Percentiles rank a stretch among this genome's conserved stretches.
Evolutionary conservation across 2,113 vertebrate species (phyloP).

Genomic region (Alosa alosa): DNA sequence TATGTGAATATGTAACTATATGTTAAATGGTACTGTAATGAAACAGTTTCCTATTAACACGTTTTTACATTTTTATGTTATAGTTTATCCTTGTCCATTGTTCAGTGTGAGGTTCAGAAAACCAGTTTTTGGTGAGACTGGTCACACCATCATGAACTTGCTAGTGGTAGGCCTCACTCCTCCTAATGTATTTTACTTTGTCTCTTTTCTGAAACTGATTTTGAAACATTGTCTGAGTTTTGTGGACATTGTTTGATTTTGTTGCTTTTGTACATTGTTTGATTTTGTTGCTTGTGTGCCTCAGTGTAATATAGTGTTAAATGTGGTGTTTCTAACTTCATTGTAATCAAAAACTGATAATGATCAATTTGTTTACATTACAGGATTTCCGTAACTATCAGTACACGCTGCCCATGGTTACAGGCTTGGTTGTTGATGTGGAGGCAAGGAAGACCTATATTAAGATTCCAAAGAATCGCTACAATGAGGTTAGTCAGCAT

Average conservation of each 20-base stretch:
- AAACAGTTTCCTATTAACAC: too few relatives aligned
- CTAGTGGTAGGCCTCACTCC: conserved; percentile 82
- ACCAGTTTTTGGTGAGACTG: conserved; percentile 96
- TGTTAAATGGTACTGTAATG: too few relatives aligned
- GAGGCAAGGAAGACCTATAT: conserved; percentile 97
- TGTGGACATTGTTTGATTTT: too few relatives aligned
- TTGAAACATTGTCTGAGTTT: background rate
- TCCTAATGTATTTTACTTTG: background rate
- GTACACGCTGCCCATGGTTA: conserved; percentile 91
- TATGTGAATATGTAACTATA: too few relatives aligned
- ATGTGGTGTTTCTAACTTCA: too few relatives aligned
- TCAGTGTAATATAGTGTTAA: too few relatives aligned
- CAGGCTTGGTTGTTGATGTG: conserved; percentile 95
- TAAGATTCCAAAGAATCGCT: conserved; percentile 97
- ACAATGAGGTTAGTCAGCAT: conserved; percentile 83
- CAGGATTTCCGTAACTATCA: conserved; percentile 99
- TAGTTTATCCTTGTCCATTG: conserved; percentile 96
- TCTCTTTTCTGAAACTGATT: too few relatives aligned
- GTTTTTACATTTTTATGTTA: conserved; percentile 50
- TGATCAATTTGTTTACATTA: background rate
- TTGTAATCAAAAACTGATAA: too few relatives aligned
- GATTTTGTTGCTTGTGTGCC: background rate
- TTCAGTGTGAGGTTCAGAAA: conserved; percentile 97
- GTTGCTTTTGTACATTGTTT: background rate
- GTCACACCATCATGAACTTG: conserved; percentile 98